Base-by-base conservation (phyloP, 2,888 invertebrate species). In the Branchipolynoe longqiensis region DNA sequence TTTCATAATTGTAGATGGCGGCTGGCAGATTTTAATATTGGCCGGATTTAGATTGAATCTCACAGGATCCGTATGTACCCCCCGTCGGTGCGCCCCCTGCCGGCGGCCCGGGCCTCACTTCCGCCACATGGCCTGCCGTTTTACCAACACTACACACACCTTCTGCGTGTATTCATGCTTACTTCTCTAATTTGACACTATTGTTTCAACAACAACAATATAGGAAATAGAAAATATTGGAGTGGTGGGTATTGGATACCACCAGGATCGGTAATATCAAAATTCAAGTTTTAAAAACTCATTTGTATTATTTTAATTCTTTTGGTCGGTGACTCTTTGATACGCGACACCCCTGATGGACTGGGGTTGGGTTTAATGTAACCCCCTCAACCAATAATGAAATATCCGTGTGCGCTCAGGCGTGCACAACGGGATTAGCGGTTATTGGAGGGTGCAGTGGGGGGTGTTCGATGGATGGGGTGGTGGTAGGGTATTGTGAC, bases 381-480 rank as follows among this genome's bases (percentile, higher is more conserved):
- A 69, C 69, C 36, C 69, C 69, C 69, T 69, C 69, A 69, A 69
- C 69, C 69, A 69, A 69, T 69, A 69, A 69, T 69, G 69, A 69
- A 69, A 69, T 69, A 69, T 69, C 69, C 33, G 22, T 69, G 69
- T 69, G 36, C 22, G 69, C 69, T 69, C 33, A 25, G 69, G 36
- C 69, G 69, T 69, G 69, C 69, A 69, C 33, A 69, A 69, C n/a
- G 38, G 38, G 69, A 69, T 69, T 69, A 69, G 38, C 36, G 69
- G 69, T 69, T 69, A 69, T 69, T 69, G 69, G 69, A 38, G 25
- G 36, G n/a, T 4, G 38, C 36, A n/a, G 38, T 14, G 36, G 38
- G 38, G 25, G 33, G 69, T 6, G 62, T 28, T 3, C 3, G 28
- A 33, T 28, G 33, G 2, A 6, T 4, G 38, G 36, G 69, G 38